Evolutionary conservation across 2,797 vertebrate genomes (phyloP).

Genomic region (Rhinoraja longicauda): DNA sequence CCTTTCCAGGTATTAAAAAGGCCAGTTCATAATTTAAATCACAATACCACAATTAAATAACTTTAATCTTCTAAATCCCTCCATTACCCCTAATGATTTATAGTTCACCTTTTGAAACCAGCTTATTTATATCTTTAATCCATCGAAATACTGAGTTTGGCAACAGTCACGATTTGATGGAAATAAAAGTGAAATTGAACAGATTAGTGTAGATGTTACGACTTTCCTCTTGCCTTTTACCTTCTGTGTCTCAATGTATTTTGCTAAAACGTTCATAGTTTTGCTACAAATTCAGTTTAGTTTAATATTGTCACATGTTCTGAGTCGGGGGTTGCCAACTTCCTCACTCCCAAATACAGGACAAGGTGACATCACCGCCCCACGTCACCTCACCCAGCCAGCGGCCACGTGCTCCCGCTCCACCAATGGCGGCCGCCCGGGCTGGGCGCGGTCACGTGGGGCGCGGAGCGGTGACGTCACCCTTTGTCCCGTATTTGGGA

Average conservation of each 20-base stretch:
- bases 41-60: not conserved
- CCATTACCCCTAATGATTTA: not conserved
- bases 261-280: not conserved
- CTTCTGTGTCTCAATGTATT: not conserved
- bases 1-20: not conserved
- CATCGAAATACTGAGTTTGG: not conserved
- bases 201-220: not conserved
- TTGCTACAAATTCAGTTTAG: not conserved
- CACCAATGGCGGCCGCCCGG: too few species aligned
- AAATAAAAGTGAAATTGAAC: not conserved
- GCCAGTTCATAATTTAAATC: not conserved
- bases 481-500: too few species aligned
- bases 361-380: too few species aligned
- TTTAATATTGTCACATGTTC: too few species aligned
- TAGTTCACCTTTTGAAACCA: not conserved
- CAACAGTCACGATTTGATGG: too few species aligned
- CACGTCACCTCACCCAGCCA: too few species aligned
- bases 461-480: too few species aligned
- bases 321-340: too few species aligned
- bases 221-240: not conserved
- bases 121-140: not conserved
- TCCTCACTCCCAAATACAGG: too few species aligned
- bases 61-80: conserved; percentile 2
- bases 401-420: too few species aligned
- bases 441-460: too few species aligned